Percentiles rank a stretch among this genome's conserved stretches.
phyloP scores from a whole-genome alignment of 2,888 invertebrate genomes.

The Acleris cristana region DNA sequence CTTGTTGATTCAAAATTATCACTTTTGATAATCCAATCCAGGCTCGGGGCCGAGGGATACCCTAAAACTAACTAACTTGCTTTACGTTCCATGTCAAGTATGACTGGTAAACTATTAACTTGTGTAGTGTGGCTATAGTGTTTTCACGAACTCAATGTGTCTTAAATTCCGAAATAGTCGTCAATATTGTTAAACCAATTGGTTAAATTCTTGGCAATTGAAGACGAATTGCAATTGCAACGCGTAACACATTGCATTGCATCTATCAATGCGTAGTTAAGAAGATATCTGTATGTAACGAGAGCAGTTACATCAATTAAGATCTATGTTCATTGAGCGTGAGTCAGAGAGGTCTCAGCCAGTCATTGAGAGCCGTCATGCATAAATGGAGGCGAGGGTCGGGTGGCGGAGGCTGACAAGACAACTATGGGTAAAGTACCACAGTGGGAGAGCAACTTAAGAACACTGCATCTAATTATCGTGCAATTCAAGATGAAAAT shows the following conservation, averaged over 20 bases:
- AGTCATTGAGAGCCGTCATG: constrained; percentile 64
- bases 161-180: no score
- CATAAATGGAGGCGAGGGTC: constrained; percentile 21
- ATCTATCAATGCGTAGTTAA: constrained; percentile 18
- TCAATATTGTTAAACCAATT: not conserved
- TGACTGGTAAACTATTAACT: no score
- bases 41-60: no score
- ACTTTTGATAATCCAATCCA: no score
- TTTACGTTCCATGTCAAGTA: no score
- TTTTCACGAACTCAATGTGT: no score
- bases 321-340: constrained; percentile 76
- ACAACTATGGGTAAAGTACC: not conserved
- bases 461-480: not conserved
- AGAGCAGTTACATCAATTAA: constrained; percentile 70
- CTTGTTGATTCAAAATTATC: no score
- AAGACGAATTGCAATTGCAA: not conserved
- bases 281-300: constrained; percentile 35
- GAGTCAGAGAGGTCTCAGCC: constrained; percentile 61
- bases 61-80: no score
- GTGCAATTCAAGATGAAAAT: not conserved
- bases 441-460: constrained; percentile 14
- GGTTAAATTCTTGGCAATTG: constrained; percentile 2
- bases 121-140: not conserved
- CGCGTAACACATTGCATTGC: constrained; percentile 26
- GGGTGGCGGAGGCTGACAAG: constrained; percentile 20